Conservation (phyloP, 2,888 invertebrate genomes). For the Crematogaster levior region DNA sequence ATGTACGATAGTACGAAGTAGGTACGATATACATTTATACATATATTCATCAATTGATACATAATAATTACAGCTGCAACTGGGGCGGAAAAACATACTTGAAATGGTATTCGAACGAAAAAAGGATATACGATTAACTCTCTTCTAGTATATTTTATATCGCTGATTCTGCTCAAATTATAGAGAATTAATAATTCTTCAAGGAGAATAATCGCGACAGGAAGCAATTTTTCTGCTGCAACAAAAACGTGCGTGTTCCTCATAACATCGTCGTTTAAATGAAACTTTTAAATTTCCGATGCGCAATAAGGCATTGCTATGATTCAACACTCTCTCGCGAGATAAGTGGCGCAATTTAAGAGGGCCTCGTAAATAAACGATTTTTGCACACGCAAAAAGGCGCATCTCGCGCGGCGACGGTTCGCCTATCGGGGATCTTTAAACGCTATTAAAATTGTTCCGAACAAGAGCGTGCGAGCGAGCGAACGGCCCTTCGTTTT, state of each 20-base stretch:
- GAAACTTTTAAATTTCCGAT: not conserved
- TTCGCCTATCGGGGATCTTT: slow-evolving; percentile 9
- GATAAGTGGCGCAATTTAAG: slow-evolving; percentile 33
- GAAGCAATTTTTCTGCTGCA: slow-evolving; percentile 14
- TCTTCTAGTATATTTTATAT: slow-evolving; percentile 5
- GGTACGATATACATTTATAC: not conserved
- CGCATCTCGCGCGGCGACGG: not conserved
- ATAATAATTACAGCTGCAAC: not conserved
- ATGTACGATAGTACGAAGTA: too few species aligned
- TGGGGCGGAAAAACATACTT: slow-evolving; percentile 7
- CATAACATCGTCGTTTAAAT: slow-evolving; percentile 14
- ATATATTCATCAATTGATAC: slow-evolving; percentile 29
- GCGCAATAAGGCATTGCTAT: slow-evolving; percentile 22
- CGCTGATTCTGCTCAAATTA: not conserved
- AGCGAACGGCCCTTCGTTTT: slow-evolving; percentile 20
- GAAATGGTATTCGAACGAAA: not conserved
- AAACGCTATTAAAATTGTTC: slow-evolving; percentile 45
- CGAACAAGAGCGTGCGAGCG: slow-evolving; percentile 30
- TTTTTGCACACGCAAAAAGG: slow-evolving; percentile 2
- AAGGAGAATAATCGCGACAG: not conserved
- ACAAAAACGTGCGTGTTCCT: slow-evolving; percentile 15
- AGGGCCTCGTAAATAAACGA: slow-evolving; percentile 3
- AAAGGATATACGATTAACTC: slow-evolving; percentile 11
- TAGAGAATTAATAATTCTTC: slow-evolving; percentile 14
- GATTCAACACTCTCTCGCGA: not conserved